These are phyloP conservation scores for Meandrusa payeni DNA, from an alignment of 2,888 invertebrate species.

Conservation along the genomic window DNA sequence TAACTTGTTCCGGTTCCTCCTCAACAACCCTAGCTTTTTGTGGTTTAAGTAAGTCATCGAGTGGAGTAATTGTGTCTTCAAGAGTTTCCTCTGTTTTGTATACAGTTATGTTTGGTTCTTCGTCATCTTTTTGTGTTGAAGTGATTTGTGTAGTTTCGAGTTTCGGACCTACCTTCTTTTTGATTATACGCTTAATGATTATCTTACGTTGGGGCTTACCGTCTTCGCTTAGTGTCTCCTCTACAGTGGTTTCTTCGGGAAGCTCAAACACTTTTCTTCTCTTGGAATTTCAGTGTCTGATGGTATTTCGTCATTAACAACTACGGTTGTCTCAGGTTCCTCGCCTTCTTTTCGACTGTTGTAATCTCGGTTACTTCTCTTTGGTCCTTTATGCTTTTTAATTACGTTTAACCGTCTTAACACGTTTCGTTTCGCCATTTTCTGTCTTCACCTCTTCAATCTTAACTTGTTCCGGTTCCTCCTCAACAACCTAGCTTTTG, in stretches of 20 bases:
- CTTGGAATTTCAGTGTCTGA: constrained; percentile 21
- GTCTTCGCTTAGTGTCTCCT: too few species aligned
- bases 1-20: constrained; percentile 28
- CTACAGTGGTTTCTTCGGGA: too few species aligned
- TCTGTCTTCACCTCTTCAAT: too few species aligned
- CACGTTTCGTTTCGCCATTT: too few species aligned
- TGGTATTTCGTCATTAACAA: constrained; percentile 28
- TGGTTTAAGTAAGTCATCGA: constrained; percentile 6
- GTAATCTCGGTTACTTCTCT: constrained; percentile 40
- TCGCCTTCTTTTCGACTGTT: constrained; percentile 29
- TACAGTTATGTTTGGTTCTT: constrained; percentile 34
- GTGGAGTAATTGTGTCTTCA: constrained; percentile 7
- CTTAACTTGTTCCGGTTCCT: too few species aligned
- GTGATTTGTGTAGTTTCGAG: constrained; percentile 36
- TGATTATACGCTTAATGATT: too few species aligned
- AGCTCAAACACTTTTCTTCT: constrained; percentile 31
- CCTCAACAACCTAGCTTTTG: too few species aligned
- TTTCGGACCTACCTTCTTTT: constrained; percentile 35
- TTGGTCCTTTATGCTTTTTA: too few species aligned
- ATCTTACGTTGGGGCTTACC: constrained; percentile 27
- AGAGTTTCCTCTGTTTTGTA: constrained; percentile 38
- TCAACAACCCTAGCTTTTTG: constrained; percentile 21
- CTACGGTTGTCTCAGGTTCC: too few species aligned
- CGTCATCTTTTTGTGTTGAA: constrained; percentile 10
- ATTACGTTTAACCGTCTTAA: too few species aligned